Conservation (phyloP, 2,113 vertebrate species). For the Melanerpes formicivorus region DNA sequence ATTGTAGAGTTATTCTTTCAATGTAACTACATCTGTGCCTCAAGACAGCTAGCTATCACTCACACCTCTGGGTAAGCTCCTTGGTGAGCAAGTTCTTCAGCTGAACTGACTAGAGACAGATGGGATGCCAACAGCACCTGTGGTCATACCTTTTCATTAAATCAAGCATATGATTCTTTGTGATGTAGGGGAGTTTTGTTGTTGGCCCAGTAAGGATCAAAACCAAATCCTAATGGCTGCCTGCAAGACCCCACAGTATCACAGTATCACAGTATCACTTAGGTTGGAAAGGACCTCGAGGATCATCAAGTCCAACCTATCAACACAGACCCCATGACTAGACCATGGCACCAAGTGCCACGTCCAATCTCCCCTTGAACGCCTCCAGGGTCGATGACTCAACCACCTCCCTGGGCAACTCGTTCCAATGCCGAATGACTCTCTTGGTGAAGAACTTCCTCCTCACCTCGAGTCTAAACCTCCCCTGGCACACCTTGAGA, state of each 20-base stretch:
- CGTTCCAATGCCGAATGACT: too few relatives aligned
- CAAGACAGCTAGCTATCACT: background rate
- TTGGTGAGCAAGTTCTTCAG: conserved; percentile 40
- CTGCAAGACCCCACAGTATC: background rate
- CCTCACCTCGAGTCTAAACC: too few relatives aligned
- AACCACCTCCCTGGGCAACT: too few relatives aligned
- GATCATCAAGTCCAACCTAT: too few relatives aligned
- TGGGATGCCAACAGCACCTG: background rate
- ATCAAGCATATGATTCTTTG: background rate
- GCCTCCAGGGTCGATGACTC: too few relatives aligned
- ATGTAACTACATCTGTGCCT: background rate
- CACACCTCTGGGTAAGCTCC: background rate
- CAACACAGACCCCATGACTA: too few relatives aligned
- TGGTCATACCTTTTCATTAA: conserved; percentile 27
- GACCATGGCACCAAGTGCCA: too few relatives aligned
- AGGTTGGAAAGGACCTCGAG: too few relatives aligned
- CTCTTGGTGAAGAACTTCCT: too few relatives aligned
- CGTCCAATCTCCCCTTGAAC: too few relatives aligned
- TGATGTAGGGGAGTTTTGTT: background rate
- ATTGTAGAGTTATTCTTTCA: background rate
- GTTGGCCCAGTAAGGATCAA: background rate
- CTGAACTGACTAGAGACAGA: background rate
- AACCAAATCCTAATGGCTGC: background rate
- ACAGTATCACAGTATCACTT: too few relatives aligned
- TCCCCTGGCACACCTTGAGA: too few relatives aligned